These are phyloP conservation scores for Drosophila demipolita DNA, from an alignment of 2,888 invertebrate species.

Conservation along the genomic window DNA sequence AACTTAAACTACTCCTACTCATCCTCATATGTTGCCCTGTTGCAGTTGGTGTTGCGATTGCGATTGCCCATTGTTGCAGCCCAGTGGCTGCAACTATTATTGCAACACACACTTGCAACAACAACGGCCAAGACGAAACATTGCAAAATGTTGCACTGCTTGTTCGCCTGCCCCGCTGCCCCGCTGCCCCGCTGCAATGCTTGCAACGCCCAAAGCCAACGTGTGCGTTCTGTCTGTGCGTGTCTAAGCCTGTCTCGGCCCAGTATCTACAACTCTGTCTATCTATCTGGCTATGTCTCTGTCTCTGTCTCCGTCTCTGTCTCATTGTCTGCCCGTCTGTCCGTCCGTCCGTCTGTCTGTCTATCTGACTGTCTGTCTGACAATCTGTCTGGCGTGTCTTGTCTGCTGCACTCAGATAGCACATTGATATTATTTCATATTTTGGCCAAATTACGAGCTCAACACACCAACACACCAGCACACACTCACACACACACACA, in stretches of 20 bases:
- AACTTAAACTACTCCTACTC: constrained; percentile 26
- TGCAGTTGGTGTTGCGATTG: constrained; percentile 1
- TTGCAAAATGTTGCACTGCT: constrained; percentile 51
- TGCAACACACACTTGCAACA: constrained; percentile 49
- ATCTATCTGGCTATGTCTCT: constrained; percentile 10
- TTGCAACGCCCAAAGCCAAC: constrained; percentile 51
- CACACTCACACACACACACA: constrained; percentile 10
- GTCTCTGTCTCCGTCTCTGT: background rate
- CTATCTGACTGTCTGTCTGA: constrained; percentile 19
- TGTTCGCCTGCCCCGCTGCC: constrained; percentile 3
- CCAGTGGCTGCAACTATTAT: constrained; percentile 46
- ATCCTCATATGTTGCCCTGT: constrained; percentile 13
- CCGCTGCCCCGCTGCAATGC: constrained; percentile 10
- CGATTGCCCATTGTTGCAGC: constrained; percentile 45
- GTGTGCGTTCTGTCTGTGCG: constrained; percentile 57
- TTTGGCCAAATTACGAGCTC: constrained; percentile 61
- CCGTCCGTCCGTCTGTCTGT: background rate
- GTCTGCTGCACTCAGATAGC: constrained; percentile 46
- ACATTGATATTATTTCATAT: constrained; percentile 65
- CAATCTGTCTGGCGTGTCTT: constrained; percentile 42
- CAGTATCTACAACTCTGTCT: constrained; percentile 44
- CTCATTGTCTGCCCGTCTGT: background rate
- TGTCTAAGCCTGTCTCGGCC: constrained; percentile 47
- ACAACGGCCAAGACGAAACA: constrained; percentile 10
- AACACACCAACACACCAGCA: constrained; percentile 20